Percentiles rank a stretch among this genome's conserved stretches.
Conservation (phyloP, 2,888 invertebrate genomes). For the Apantesis nais region DNA sequence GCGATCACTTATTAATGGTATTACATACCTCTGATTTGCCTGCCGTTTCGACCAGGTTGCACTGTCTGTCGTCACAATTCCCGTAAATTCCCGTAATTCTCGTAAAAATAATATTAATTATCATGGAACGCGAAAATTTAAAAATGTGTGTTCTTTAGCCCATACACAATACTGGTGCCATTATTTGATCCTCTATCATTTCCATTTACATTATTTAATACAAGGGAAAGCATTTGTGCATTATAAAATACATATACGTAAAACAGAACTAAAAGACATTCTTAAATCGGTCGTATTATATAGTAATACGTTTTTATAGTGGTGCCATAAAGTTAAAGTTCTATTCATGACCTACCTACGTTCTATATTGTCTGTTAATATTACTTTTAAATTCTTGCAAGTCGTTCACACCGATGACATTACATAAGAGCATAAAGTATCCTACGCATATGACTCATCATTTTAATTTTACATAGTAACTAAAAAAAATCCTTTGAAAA, state of each 20-base stretch:
- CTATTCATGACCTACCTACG: background rate
- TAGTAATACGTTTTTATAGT: background rate
- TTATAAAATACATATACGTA: no score
- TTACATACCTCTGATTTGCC: no score
- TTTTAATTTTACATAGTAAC: conserved; percentile 1
- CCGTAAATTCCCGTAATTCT: no score
- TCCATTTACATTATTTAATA: no score
- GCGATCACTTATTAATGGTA: no score
- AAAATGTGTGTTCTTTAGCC: background rate
- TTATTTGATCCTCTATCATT: background rate
- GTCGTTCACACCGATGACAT: background rate
- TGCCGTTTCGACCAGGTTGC: no score
- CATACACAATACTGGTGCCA: background rate
- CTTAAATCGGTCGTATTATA: background rate
- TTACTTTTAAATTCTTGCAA: background rate
- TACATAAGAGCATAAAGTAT: conserved; percentile 3
- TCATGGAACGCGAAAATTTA: no score
- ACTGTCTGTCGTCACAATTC: no score
- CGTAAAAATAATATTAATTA: no score
- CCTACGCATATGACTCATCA: background rate
- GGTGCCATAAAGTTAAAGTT: background rate
- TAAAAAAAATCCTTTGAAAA: no score
- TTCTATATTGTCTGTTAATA: background rate
- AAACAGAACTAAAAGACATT: background rate
- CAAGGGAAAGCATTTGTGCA: no score